Conservation (phyloP, 2,888 invertebrate species). For the Sphaeridia pumilis region DNA sequence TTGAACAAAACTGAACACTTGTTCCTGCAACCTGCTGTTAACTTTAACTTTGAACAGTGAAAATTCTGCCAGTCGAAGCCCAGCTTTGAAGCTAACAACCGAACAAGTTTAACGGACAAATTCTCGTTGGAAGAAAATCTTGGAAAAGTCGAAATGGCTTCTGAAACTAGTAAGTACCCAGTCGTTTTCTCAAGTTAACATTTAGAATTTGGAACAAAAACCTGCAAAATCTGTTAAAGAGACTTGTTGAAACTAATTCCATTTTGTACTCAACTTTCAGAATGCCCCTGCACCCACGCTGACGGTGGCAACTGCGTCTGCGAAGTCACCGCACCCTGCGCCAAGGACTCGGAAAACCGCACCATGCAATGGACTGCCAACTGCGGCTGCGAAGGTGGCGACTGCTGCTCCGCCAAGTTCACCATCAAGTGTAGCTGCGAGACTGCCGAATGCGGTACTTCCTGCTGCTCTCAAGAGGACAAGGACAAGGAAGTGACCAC, state of each 20-base stretch:
- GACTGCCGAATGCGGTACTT: background rate
- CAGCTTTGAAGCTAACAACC: no score
- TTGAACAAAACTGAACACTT: no score
- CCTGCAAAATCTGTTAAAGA: background rate
- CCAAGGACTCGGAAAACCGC: background rate
- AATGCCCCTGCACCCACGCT: constrained; percentile 7
- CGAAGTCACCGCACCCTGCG: background rate
- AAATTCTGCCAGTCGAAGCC: no score
- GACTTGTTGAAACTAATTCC: background rate
- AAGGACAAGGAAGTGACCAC: background rate
- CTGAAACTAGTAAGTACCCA: no score
- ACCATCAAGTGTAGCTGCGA: background rate
- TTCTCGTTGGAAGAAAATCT: no score
- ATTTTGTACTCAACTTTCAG: no score
- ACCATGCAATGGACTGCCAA: background rate
- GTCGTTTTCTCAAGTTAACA: no score
- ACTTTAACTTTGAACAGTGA: no score
- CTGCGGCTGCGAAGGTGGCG: background rate
- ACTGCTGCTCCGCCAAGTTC: background rate
- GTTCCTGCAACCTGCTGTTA: no score
- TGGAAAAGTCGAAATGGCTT: no score
- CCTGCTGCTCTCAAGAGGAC: background rate
- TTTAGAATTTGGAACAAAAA: background rate
- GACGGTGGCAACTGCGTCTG: background rate
- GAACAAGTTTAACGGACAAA: no score